phyloP scores from a whole-genome alignment of 37 sponge, comb jelly and placozoan species.

The Mnemiopsis leidyi region DNA sequence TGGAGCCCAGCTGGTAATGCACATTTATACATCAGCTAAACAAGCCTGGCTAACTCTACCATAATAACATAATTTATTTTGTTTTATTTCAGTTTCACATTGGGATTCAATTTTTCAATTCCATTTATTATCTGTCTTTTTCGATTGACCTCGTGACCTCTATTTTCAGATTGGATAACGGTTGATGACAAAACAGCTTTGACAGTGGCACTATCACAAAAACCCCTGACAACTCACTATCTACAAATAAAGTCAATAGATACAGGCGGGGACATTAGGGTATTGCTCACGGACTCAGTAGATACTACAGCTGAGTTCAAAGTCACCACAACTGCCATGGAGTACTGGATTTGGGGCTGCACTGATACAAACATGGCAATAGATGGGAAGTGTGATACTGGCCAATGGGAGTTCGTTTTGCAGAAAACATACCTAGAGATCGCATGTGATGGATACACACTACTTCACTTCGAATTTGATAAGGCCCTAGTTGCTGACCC shows the following conservation, averaged over 20 bases:
- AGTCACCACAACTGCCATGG: neutral
- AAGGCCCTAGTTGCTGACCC: neutral
- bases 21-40: too few relatives aligned
- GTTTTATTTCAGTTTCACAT: too few relatives aligned
- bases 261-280: neutral
- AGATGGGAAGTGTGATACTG: neutral
- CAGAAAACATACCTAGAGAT: neutral
- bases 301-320: neutral
- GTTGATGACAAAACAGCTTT: neutral
- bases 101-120: too few relatives aligned
- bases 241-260: neutral
- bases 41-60: too few relatives aligned
- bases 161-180: neutral
- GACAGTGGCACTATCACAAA: neutral
- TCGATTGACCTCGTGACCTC: too few relatives aligned
- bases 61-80: too few relatives aligned
- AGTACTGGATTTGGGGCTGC: conserved; percentile 20
- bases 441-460: neutral
- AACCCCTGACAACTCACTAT: neutral
- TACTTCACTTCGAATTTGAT: neutral
- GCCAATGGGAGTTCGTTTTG: neutral
- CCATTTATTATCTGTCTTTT: too few relatives aligned
- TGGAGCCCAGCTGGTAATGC: conserved; percentile 3
- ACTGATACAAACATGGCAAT: neutral
- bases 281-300: neutral